Conservation (phyloP, 2,888 invertebrate species). For the Leucozona laternaria region DNA sequence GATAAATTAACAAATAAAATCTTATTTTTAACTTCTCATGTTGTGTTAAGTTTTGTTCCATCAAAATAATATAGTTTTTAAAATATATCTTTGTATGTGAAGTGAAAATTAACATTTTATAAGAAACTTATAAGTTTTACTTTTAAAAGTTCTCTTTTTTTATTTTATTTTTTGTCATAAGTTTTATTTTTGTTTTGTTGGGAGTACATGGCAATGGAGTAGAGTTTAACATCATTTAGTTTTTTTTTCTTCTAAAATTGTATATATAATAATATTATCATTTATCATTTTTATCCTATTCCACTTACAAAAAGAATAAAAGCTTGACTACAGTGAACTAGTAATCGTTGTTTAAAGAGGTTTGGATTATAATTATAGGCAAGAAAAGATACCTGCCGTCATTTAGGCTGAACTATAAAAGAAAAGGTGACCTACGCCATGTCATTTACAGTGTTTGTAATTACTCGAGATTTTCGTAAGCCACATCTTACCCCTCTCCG, state of each 20-base stretch:
- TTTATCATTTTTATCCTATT: not conserved
- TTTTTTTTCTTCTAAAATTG: not conserved
- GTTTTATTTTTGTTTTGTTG: not conserved
- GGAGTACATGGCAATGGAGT: slow-evolving; percentile 61
- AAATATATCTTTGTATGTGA: not conserved
- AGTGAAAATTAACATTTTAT: slow-evolving; percentile 9
- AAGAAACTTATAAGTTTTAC: not conserved
- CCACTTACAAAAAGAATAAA: too few species aligned
- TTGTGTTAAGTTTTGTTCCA: slow-evolving; percentile 51
- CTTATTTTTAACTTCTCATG: slow-evolving; percentile 35
- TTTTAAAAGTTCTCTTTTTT: not conserved
- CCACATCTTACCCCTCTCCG: too few species aligned
- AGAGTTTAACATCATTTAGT: slow-evolving; percentile 13
- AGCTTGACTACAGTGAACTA: too few species aligned
- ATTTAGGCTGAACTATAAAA: too few species aligned
- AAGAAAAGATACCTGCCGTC: too few species aligned
- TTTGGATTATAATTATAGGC: too few species aligned
- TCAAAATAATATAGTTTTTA: slow-evolving; percentile 8
- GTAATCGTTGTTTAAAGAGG: too few species aligned
- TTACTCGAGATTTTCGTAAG: too few species aligned
- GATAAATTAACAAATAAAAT: slow-evolving; percentile 33
- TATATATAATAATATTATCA: not conserved
- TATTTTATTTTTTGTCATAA: too few species aligned
- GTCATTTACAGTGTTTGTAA: too few species aligned
- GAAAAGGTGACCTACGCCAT: too few species aligned